Conservation (phyloP, 2,888 invertebrate species). For the Gari tellinella region DNA sequence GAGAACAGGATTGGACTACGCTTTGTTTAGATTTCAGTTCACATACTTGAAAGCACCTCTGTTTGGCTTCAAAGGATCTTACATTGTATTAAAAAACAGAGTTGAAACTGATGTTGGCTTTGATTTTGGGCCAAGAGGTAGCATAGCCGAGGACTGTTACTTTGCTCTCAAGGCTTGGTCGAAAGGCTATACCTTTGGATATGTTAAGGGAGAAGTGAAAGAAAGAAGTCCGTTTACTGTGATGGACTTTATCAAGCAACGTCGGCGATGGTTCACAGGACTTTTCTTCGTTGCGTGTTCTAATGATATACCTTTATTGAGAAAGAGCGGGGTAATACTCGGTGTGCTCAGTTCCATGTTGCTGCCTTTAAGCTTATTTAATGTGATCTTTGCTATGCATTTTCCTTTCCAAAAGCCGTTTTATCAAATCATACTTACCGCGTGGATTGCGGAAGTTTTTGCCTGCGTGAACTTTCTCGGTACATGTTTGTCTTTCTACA, state of each 20-base stretch:
- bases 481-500: too few species aligned
- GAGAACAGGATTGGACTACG: conserved; percentile 48
- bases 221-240: conserved; percentile 58
- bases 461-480: too few species aligned
- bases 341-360: conserved; percentile 36
- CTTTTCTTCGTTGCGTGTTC: conserved; percentile 29
- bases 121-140: conserved; percentile 56
- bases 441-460: too few species aligned
- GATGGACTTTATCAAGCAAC: conserved; percentile 50
- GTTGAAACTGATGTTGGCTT: conserved; percentile 47
- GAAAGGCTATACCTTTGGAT: conserved; percentile 50
- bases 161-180: conserved; percentile 54
- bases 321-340: conserved; percentile 25
- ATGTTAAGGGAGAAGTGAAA: conserved; percentile 50
- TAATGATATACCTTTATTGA: conserved; percentile 32
- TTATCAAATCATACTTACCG: too few species aligned
- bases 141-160: conserved; percentile 56
- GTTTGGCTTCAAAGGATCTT: conserved; percentile 57
- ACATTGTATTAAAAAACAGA: conserved; percentile 39
- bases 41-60: conserved; percentile 34
- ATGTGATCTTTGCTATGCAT: too few species aligned
- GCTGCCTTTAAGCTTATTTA: conserved; percentile 45
- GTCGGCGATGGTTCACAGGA: conserved; percentile 55
- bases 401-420: too few species aligned
- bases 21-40: conserved; percentile 47